phyloP scores from a whole-genome alignment of 2,797 vertebrate genomes.

The Aldrovandia affinis region DNA sequence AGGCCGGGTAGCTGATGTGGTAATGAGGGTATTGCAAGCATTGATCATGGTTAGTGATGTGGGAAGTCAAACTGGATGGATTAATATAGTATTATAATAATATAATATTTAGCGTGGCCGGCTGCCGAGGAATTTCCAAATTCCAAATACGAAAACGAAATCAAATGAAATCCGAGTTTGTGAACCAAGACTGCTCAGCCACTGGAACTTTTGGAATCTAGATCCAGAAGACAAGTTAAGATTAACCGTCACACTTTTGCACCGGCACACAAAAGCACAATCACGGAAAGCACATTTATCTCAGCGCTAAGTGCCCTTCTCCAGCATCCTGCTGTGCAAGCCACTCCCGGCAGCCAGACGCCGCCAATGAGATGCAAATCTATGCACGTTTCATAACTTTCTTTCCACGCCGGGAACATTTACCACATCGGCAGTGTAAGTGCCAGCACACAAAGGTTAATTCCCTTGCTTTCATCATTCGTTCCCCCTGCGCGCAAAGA shows the following conservation, averaged over 20 bases:
- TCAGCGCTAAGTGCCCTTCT: conserved; percentile 37
- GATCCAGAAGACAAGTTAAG: not conserved
- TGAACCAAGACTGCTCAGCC: not conserved
- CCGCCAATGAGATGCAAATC: conserved; percentile 56
- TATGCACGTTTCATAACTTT: conserved; percentile 44
- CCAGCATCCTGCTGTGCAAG: conserved; percentile 14
- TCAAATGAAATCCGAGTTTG: too few relatives aligned
- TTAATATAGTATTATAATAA: too few relatives aligned
- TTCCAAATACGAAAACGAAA: too few relatives aligned
- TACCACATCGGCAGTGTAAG: conserved; percentile 41
- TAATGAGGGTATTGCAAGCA: not conserved
- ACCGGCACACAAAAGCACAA: not conserved
- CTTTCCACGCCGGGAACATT: conserved; percentile 37
- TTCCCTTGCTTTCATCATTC: conserved; percentile 28
- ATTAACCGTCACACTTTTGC: not conserved
- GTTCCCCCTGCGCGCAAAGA: not conserved
- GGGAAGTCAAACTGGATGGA: not conserved
- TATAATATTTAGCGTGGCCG: not conserved
- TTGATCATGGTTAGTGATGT: not conserved
- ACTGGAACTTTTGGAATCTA: not conserved
- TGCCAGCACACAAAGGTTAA: conserved; percentile 47
- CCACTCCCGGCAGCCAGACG: conserved; percentile 30
- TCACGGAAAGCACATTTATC: too few relatives aligned
- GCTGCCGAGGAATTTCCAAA: not conserved
- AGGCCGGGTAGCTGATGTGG: not conserved